A percentile compares a stretch with the other conserved stretches of the same genome.
These are phyloP conservation scores for Asobara japonica DNA, from an alignment of 1,140 invertebrate genomes.

Conservation along the genomic window DNA sequence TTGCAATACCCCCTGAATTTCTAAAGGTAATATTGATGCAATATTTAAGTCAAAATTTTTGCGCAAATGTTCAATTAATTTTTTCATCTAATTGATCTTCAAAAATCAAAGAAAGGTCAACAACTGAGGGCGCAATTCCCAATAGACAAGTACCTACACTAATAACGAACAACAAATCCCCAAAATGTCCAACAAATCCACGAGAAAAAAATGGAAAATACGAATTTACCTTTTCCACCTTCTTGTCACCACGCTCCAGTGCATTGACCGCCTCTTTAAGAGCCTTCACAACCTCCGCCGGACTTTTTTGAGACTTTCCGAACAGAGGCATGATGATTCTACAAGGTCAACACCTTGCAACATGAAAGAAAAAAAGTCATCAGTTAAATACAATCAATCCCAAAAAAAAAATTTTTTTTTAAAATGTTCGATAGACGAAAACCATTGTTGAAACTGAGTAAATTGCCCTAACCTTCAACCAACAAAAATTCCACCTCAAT, in stretches of 20 bases:
- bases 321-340: constrained; percentile 87
- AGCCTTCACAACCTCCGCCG: constrained; percentile 93
- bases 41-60: no score
- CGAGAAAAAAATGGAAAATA: constrained; percentile 11
- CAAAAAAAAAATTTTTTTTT: neutral
- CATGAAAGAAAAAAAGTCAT: neutral
- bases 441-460: no score
- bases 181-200: neutral
- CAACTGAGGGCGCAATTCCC: no score
- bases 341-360: constrained; percentile 48
- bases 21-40: no score
- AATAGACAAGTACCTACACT: no score
- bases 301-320: constrained; percentile 96
- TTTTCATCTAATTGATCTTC: no score
- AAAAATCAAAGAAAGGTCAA: no score
- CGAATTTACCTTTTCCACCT: constrained; percentile 85
- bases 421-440: no score
- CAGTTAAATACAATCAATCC: neutral
- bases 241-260: constrained; percentile 93
- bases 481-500: neutral
- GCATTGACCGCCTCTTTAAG: constrained; percentile 94
- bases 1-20: no score
- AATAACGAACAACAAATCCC: constrained; percentile 15
- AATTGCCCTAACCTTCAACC: neutral
- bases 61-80: no score